Base-by-base conservation (phyloP, 1,140 invertebrate genomes). In the Thaumetopoea pityocampa region DNA sequence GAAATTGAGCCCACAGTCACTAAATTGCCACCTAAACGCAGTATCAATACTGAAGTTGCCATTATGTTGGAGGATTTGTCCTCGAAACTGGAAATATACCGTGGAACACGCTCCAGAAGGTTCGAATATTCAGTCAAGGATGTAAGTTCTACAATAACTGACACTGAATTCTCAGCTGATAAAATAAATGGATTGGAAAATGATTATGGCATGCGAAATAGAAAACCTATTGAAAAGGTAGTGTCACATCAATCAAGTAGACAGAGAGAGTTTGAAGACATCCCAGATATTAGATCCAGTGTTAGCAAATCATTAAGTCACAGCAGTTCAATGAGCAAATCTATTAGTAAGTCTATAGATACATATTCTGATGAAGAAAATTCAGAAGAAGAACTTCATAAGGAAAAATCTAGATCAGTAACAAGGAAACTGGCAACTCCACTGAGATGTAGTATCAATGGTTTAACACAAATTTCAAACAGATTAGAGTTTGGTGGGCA, bases 401-500 rank as follows among this genome's bases (percentile, higher is more conserved):
- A 46, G 33, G 49, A 50, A 9, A 73, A 68, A 35, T 76, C 73
- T 1, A 58, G 50, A 35, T 71, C 72, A 2, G 49, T 67, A 7
- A 64, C 59, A 4, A 68, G 80, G 34, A 78, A 72, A 45, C 49
- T 84, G 22, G 64, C 74, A 7, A 84, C 80, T 33, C 77, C 80
- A 1, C 17, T 78, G 14, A 60, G 73, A 27, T 58, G 52, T 14
- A 67, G 55, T 46, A 42, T 67, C 6, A 57, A 29, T n/a, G 50
- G 41, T 28, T 14, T 67, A 4, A 23, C 50, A 7, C 49, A 54
- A 34, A 20, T 56, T n/a, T 52, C 50, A 22, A 56, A 59, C 6
- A 65, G 62, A 44, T 73, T 66, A 59, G 77, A 84, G 48, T 84
- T 84, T 65, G 71, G 67, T 38, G 80, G 80, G 1, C 42, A 49